Evolutionary conservation across 2,113 vertebrate genomes (phyloP), one percentile per base, ranked within the genome.

Genomic region (Dipodomys merriami): DNA sequence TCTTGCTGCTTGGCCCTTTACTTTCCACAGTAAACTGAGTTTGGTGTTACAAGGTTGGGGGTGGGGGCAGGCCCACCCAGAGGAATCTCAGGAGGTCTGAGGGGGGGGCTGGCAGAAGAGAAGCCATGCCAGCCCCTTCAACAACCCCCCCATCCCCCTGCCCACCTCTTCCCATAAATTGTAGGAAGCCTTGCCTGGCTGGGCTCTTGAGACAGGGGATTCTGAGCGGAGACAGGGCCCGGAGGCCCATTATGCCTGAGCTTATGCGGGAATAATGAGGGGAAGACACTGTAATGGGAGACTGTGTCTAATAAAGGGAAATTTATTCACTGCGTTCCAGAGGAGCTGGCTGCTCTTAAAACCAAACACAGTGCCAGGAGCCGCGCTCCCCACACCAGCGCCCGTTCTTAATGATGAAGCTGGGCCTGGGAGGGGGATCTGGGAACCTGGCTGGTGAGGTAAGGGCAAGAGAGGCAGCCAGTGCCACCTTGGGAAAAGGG

Each of bases 251-350:
- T 49, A 64, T 39, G 83, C 15, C 79, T 0, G 57, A 1, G 22
- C 92, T 95, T 88, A 64, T 23, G 95, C 0, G 5, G 91, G 74
- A 85, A 60, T 90, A 92, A 93, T 30, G 96, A 97, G 95, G 90
- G 67, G 11, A 46, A 96, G 93, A 71, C 10, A 84, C 73, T 35
- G 93, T 39, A 85, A 74, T 8, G 35, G 87, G 84, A 12, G 90
- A 72, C 57, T 27, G 95, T 19, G 88, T 79, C 96, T 95, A 93
- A 95, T 94, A 83, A 96, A 96, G 92, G 96, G 92, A 96, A 94
- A 96, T 97, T 72, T 90, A 97, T 97, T 96, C 95, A 15, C 82
- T n/a, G 88, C 11, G 71, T 74, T 92, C 91, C 78, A 0, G 8
- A 87, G 85, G 69, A 94, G 1, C 0, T 6, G 49, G 79, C n/a